phyloP scores from a whole-genome alignment of 2,113 vertebrate species.

The Brachionichthys hirsutus region DNA sequence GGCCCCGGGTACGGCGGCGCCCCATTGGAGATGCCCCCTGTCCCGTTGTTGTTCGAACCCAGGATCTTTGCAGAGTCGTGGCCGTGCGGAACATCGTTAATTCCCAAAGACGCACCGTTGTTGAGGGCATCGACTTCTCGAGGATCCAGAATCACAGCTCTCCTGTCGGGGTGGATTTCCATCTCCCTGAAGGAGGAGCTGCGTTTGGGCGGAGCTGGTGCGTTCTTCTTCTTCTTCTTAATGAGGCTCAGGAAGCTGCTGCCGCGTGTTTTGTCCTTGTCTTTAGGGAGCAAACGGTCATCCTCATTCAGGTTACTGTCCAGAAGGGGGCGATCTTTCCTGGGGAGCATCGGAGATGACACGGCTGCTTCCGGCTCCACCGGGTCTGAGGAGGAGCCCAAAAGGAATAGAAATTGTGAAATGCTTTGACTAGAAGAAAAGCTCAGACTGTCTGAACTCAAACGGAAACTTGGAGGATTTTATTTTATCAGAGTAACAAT shows the following conservation, averaged over 20 bases:
- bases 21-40: conserved; percentile 82
- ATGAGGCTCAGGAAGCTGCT: conserved; percentile 91
- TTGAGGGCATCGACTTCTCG: conserved; percentile 77
- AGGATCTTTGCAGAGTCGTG: conserved; percentile 77
- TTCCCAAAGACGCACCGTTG: conserved; percentile 69
- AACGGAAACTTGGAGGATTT: not conserved
- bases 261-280: conserved; percentile 88
- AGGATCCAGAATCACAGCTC: conserved; percentile 66
- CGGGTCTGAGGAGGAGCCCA: conserved; percentile 74
- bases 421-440: not conserved
- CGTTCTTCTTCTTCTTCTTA: conserved; percentile 96
- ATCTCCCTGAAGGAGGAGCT: conserved; percentile 94
- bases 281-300: conserved; percentile 88
- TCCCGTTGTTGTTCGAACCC: conserved; percentile 78
- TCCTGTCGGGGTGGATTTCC: conserved; percentile 80
- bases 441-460: not conserved
- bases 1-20: conserved; percentile 79
- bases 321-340: conserved; percentile 83
- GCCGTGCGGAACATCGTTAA: conserved; percentile 39
- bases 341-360: conserved; percentile 86
- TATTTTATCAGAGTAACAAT: not conserved
- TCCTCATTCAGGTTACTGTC: conserved; percentile 88
- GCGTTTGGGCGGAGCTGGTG: conserved; percentile 90
- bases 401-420: not conserved
- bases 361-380: conserved; percentile 83